Conservation (phyloP, 2,797 vertebrate species). For the Melanotaenia boesemani region DNA sequence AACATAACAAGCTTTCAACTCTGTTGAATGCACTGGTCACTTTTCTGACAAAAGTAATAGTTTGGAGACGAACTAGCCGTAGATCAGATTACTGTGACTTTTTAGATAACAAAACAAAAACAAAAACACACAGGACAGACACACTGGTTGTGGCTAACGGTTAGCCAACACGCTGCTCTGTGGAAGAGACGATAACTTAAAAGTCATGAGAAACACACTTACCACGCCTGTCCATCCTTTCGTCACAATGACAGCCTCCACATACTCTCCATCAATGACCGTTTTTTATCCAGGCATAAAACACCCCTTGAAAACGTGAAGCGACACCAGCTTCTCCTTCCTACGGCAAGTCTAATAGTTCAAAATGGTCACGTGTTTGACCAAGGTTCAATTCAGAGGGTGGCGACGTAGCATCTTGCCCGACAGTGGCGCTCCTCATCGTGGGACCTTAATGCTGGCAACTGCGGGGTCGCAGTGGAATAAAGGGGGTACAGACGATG, state of each 20-base stretch:
- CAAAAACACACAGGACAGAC: neutral
- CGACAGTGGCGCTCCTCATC: too few species aligned
- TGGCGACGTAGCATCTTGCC: too few species aligned
- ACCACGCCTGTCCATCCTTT: constrained; percentile 59
- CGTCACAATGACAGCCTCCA: constrained; percentile 10
- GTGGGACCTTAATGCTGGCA: too few species aligned
- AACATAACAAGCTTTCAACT: neutral
- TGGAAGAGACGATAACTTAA: neutral
- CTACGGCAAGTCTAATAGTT: constrained; percentile 54
- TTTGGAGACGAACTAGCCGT: neutral
- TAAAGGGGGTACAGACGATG: too few species aligned
- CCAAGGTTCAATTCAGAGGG: neutral
- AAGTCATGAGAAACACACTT: constrained; percentile 14
- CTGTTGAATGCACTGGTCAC: neutral
- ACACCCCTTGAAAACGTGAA: neutral
- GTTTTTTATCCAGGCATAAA: too few species aligned
- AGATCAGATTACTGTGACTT: neutral
- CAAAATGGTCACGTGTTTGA: constrained; percentile 38
- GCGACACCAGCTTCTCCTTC: accelerated
- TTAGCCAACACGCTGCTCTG: constrained; percentile 14
- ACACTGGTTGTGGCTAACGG: constrained; percentile 18
- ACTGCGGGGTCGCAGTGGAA: too few species aligned
- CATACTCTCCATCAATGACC: neutral
- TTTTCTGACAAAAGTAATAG: neutral
- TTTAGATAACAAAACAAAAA: neutral